phyloP scores from a whole-genome alignment of 2,888 invertebrate genomes.

The Theretra japonica region DNA sequence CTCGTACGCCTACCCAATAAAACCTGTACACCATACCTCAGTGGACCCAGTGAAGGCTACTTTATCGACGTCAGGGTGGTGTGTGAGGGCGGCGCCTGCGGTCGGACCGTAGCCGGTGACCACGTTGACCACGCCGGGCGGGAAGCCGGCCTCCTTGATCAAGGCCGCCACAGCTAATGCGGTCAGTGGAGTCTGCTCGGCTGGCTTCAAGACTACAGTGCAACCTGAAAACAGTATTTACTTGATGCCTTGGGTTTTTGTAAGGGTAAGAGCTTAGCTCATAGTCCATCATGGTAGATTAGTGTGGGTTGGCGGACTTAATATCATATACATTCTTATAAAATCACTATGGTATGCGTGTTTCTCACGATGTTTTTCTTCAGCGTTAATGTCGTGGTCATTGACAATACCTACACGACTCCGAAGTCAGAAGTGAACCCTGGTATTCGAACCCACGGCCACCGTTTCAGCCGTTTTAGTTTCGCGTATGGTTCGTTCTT shows the following conservation, averaged over 20 bases:
- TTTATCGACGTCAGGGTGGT: conserved; percentile 92
- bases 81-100: conserved; percentile 91
- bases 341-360: too few species aligned
- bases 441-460: too few species aligned
- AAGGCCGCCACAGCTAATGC: conserved; percentile 95
- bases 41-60: conserved; percentile 90
- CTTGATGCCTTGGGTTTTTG: too few species aligned
- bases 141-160: conserved; percentile 94
- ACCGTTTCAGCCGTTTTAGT: too few species aligned
- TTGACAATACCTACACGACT: too few species aligned
- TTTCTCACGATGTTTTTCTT: too few species aligned
- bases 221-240: conserved; percentile 80
- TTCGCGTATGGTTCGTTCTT: too few species aligned
- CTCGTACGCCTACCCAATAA: too few species aligned
- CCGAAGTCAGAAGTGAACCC: too few species aligned
- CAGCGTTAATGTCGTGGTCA: too few species aligned
- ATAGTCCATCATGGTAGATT: neutral
- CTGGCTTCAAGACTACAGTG: conserved; percentile 95
- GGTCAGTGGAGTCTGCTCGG: conserved; percentile 97
- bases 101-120: conserved; percentile 94
- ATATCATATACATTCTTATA: too few species aligned
- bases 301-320: neutral
- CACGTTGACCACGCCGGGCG: conserved; percentile 95
- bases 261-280: too few species aligned
- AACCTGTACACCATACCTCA: conserved; percentile 54